phyloP scores from a whole-genome alignment of 2,113 vertebrate genomes.

The Hoplias malabaricus region DNA sequence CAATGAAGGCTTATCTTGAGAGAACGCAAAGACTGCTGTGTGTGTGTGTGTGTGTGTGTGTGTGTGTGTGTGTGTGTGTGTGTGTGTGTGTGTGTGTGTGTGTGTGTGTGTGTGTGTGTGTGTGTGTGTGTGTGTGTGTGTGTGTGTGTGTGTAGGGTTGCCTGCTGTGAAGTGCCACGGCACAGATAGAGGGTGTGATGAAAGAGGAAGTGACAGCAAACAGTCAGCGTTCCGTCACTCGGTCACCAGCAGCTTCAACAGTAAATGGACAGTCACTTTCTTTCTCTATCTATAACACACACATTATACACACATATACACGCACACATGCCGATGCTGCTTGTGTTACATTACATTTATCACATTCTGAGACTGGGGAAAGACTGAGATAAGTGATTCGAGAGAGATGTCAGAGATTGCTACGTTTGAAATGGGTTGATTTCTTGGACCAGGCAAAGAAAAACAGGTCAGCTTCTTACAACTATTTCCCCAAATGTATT shows the following conservation, averaged over 20 bases:
- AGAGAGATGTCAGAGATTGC: constrained; percentile 8
- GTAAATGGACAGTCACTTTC: constrained; percentile 19
- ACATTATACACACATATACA: background rate
- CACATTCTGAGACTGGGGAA: constrained; percentile 8
- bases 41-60: constrained; percentile 1
- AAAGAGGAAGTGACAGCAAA: constrained; percentile 52
- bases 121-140: background rate
- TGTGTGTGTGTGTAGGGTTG: background rate
- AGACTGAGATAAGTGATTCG: constrained; percentile 7
- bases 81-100: constrained; percentile 15
- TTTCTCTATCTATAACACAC: background rate
- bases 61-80: background rate
- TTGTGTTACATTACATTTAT: constrained; percentile 9
- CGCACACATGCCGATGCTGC: background rate
- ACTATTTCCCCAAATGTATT: background rate
- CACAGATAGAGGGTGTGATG: constrained; percentile 39
- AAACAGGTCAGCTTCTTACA: constrained; percentile 25
- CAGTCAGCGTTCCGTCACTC: constrained; percentile 48
- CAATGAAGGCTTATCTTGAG: background rate
- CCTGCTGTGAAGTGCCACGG: constrained; percentile 21
- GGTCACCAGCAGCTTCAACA: constrained; percentile 30
- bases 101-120: background rate
- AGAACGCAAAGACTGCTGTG: background rate
- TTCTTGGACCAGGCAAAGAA: background rate
- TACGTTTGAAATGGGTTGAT: background rate